phyloP scores from a whole-genome alignment of 2,113 vertebrate genomes.

The Pampusana beccarii region DNA sequence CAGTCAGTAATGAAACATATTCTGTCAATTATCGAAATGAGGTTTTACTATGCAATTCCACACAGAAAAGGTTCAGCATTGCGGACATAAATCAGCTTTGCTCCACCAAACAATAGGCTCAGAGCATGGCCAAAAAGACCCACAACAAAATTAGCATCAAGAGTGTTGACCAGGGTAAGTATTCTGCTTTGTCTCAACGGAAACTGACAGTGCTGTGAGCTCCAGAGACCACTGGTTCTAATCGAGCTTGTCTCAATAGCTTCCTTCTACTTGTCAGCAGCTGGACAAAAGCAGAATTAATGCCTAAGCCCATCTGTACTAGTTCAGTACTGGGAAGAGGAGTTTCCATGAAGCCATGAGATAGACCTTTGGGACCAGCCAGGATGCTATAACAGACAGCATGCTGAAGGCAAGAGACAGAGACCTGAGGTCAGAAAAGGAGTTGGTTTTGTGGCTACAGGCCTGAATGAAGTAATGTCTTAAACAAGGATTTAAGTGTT shows the following conservation, averaged over 20 bases:
- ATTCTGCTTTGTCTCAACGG: constrained; percentile 15
- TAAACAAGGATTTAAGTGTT: not conserved
- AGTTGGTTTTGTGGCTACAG: constrained; percentile 24
- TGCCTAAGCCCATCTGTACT: constrained; percentile 22
- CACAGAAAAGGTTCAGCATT: not conserved
- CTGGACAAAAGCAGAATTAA: constrained; percentile 50
- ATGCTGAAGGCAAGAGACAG: not conserved
- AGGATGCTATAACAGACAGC: constrained; percentile 1
- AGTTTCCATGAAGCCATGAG: constrained; percentile 39
- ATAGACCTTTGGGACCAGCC: constrained; percentile 15
- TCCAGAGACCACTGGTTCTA: constrained; percentile 23
- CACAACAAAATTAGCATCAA: not conserved
- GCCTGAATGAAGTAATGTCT: constrained; percentile 40
- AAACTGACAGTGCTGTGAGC: not conserved
- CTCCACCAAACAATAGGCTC: not conserved
- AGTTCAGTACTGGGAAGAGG: not conserved
- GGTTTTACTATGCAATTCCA: not conserved
- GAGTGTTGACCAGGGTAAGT: constrained; percentile 10
- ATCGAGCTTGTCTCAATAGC: constrained; percentile 4
- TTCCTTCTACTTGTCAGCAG: constrained; percentile 38
- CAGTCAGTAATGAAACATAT: not conserved
- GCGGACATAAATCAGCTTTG: not conserved
- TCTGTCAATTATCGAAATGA: not conserved
- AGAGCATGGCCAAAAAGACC: not conserved
- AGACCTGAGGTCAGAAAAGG: constrained; percentile 16